phyloP scores from a whole-genome alignment of 2,797 vertebrate species.

The Micromesistius poutassou region DNA sequence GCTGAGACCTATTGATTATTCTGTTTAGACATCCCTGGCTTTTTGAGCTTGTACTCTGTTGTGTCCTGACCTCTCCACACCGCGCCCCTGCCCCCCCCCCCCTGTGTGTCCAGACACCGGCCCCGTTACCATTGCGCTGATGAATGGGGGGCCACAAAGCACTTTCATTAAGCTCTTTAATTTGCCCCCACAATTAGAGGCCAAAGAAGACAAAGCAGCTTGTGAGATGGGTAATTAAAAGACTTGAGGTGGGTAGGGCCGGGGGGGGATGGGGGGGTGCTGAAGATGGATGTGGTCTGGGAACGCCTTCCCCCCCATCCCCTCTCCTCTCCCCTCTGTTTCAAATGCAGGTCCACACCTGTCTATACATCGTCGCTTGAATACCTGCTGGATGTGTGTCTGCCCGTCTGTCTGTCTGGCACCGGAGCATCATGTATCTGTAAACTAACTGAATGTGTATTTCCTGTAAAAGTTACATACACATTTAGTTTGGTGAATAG shows the following conservation, averaged over 20 bases:
- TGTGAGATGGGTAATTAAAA: constrained; percentile 60
- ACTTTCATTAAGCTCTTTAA: constrained; percentile 68
- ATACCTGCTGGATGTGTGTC: too few species aligned
- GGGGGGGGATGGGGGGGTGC: constrained; percentile 10
- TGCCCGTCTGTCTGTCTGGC: constrained; percentile 28
- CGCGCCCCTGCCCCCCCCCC: constrained; percentile 2
- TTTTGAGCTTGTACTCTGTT: neutral
- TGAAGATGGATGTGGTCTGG: constrained; percentile 53
- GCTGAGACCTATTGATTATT: neutral
- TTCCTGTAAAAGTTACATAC: neutral
- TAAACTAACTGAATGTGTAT: neutral
- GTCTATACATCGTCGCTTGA: constrained; percentile 24
- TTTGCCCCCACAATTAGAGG: constrained; percentile 60
- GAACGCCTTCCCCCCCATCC: constrained; percentile 14
- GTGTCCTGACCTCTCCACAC: neutral
- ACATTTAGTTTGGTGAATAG: neutral
- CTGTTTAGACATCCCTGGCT: neutral
- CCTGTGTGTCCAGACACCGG: neutral
- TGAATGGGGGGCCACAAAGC: constrained; percentile 48
- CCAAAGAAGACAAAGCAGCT: constrained; percentile 61
- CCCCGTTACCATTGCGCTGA: constrained; percentile 46
- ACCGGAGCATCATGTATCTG: neutral
- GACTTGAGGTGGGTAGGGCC: constrained; percentile 8
- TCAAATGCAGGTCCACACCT: neutral
- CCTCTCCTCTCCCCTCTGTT: constrained; percentile 1